Evolutionary conservation across 1,140 invertebrate species (phyloP).

Genomic region (Tribolium madens): DNA sequence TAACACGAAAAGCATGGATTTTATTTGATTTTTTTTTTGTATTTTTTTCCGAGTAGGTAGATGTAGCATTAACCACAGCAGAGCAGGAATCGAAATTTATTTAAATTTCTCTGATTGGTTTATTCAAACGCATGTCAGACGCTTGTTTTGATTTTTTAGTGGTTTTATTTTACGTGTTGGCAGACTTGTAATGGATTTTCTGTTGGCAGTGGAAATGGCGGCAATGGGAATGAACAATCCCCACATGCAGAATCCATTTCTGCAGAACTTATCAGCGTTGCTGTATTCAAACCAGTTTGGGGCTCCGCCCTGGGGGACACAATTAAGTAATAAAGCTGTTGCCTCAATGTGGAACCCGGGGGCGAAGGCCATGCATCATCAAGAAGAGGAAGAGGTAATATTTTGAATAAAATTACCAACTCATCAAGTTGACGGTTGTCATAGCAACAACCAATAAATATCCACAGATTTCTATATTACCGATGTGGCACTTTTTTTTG

Average conservation of each 20-base stretch:
- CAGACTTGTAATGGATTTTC: constrained; percentile 42
- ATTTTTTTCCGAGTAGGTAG: constrained; percentile 20
- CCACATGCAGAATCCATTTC: constrained; percentile 69
- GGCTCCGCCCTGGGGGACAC: constrained; percentile 66
- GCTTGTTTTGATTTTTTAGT: constrained; percentile 14
- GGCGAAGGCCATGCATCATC: constrained; percentile 63
- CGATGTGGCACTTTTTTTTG: too few relatives aligned
- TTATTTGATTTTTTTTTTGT: neutral
- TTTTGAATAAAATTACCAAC: neutral
- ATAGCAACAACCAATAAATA: neutral
- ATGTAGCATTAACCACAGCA: constrained; percentile 21
- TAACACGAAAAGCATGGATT: constrained; percentile 24
- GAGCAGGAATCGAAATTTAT: constrained; percentile 8
- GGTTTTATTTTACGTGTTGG: constrained; percentile 1
- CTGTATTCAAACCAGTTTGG: constrained; percentile 69
- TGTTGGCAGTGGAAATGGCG: constrained; percentile 72
- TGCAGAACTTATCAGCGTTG: constrained; percentile 68
- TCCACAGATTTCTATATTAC: neutral
- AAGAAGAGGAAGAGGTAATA: constrained; percentile 62
- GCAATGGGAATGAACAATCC: constrained; percentile 70
- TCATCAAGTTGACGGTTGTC: neutral
- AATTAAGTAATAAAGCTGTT: constrained; percentile 67
- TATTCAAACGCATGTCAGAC: neutral
- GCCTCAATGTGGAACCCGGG: constrained; percentile 70
- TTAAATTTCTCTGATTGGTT: constrained; percentile 3